phyloP scores from a whole-genome alignment of 2,113 vertebrate genomes.

The Python bivittatus region DNA sequence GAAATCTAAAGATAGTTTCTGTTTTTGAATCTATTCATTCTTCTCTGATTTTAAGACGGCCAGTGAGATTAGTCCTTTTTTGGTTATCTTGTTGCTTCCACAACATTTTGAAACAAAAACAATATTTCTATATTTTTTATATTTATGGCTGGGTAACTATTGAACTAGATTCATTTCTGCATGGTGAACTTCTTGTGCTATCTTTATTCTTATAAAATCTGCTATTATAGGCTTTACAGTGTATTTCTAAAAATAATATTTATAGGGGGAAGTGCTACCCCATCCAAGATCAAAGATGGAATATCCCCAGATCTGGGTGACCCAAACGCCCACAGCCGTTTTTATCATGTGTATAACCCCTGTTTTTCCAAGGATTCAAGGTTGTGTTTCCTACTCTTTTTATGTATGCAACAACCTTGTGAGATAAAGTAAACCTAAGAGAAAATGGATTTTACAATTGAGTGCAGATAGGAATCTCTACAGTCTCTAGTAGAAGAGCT shows the following conservation, averaged over 20 bases:
- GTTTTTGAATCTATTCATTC: neutral
- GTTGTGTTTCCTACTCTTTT: neutral
- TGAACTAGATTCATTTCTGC: neutral
- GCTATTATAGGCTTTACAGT: no score
- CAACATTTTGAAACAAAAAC: neutral
- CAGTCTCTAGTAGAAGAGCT: neutral
- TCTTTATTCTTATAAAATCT: neutral
- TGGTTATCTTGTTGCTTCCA: neutral
- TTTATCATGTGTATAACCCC: neutral
- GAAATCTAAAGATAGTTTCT: neutral
- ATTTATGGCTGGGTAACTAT: neutral
- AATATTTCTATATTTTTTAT: neutral
- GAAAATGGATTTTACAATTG: neutral
- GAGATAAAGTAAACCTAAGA: neutral
- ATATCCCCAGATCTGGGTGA: no score
- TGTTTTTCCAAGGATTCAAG: neutral
- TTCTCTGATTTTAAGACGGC: neutral
- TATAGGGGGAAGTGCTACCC: no score
- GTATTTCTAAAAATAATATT: neutral
- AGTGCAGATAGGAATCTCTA: neutral
- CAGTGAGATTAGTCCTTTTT: neutral
- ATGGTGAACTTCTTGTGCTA: neutral
- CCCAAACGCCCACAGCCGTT: no score
- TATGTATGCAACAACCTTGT: neutral
- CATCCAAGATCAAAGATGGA: no score